These are phyloP conservation scores for Sebastes hubbsi DNA, from an alignment of 2,797 vertebrate genomes.

Conservation along the genomic window DNA sequence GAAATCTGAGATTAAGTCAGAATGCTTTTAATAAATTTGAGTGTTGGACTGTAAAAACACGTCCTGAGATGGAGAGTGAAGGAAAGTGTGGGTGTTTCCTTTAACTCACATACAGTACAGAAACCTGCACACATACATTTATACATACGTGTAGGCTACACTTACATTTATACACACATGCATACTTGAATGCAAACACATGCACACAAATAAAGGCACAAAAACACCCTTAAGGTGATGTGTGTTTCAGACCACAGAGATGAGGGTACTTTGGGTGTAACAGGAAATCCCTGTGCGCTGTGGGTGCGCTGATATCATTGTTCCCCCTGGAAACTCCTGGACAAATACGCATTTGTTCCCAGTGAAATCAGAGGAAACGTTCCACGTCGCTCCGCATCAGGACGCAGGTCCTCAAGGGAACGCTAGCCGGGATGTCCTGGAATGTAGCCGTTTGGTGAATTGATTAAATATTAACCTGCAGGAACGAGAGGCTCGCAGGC, in stretches of 20 bases:
- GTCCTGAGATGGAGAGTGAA: background rate
- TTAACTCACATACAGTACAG: background rate
- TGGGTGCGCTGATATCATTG: constrained; percentile 72
- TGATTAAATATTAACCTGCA: constrained; percentile 43
- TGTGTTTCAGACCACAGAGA: constrained; percentile 7
- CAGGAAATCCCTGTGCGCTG: constrained; percentile 67
- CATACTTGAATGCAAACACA: background rate
- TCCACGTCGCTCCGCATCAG: constrained; percentile 24
- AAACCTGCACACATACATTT: background rate
- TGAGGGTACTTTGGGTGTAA: constrained; percentile 49
- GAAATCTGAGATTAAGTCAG: constrained; percentile 3
- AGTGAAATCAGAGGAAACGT: constrained; percentile 65
- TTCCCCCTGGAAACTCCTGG: constrained; percentile 67
- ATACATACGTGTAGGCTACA: background rate
- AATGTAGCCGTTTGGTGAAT: constrained; percentile 58
- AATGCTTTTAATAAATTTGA: background rate
- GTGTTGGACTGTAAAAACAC: background rate
- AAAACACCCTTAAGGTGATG: constrained; percentile 20
- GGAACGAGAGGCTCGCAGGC: background rate
- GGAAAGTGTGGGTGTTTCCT: constrained; percentile 12
- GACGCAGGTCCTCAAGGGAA: constrained; percentile 29
- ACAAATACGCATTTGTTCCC: constrained; percentile 64
- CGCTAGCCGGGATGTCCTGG: constrained; percentile 36
- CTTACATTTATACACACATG: background rate
- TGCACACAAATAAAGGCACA: background rate